Percentiles rank a stretch among this genome's conserved stretches.
Evolutionary conservation across 2,888 invertebrate species (phyloP).

Genomic region (Dicycla oo): DNA sequence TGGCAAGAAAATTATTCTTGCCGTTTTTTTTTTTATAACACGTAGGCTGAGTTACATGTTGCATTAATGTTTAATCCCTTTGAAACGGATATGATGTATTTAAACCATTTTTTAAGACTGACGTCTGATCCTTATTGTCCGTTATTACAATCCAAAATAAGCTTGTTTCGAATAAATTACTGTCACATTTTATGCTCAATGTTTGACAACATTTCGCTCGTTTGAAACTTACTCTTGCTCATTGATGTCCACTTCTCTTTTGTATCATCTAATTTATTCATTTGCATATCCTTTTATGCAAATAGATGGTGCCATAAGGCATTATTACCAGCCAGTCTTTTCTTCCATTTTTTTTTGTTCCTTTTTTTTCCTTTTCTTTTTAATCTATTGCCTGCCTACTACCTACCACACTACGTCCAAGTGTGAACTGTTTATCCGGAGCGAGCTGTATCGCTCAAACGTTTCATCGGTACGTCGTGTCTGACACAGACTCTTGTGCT

Average conservation of each 20-base stretch:
- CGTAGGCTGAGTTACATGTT: too few relatives aligned
- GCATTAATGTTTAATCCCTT: neutral
- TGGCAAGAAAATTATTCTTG: neutral
- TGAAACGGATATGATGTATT: neutral
- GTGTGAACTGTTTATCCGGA: slow-evolving; percentile 79
- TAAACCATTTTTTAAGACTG: neutral
- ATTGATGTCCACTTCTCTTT: too few relatives aligned
- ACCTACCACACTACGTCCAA: slow-evolving; percentile 68
- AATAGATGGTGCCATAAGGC: too few relatives aligned
- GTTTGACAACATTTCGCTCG: neutral
- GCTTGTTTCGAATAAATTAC: neutral
- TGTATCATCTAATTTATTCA: neutral
- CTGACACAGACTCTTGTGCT: slow-evolving; percentile 58
- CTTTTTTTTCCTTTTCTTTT: neutral
- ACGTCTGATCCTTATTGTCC: too few relatives aligned
- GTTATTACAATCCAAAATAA: neutral
- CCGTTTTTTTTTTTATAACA: neutral
- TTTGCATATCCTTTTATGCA: neutral
- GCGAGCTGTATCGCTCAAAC: slow-evolving; percentile 69
- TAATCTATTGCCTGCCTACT: slow-evolving; percentile 18
- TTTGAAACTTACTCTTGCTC: too few relatives aligned
- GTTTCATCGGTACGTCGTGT: slow-evolving; percentile 65
- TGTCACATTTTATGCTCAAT: neutral
- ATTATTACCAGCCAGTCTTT: neutral
- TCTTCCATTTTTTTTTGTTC: neutral